phyloP scores from a whole-genome alignment of 2,888 invertebrate species.

The Lasioglossum leucozonium region DNA sequence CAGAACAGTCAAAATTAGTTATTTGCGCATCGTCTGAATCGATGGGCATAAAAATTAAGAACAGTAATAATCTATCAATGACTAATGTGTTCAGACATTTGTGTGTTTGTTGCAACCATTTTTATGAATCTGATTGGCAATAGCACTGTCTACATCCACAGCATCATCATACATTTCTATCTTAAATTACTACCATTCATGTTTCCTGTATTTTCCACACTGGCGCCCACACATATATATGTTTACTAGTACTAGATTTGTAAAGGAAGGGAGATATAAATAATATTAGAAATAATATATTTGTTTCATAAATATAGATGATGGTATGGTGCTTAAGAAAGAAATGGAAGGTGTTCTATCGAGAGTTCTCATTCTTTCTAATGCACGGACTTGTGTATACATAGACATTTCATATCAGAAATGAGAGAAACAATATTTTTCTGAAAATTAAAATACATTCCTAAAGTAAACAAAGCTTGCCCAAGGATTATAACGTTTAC shows the following conservation, averaged over 20 bases:
- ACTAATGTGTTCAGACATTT: constrained; percentile 68
- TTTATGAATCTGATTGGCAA: constrained; percentile 57
- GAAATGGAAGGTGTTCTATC: constrained; percentile 60
- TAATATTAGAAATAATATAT: constrained; percentile 79
- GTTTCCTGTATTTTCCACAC: constrained; percentile 55
- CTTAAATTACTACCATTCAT: constrained; percentile 46
- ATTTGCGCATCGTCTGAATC: constrained; percentile 70
- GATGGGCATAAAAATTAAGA: constrained; percentile 55
- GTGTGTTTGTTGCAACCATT: constrained; percentile 65
- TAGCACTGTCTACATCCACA: constrained; percentile 50
- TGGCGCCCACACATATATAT: constrained; percentile 61
- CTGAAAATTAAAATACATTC: constrained; percentile 79
- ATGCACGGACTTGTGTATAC: constrained; percentile 63
- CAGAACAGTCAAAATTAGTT: constrained; percentile 76
- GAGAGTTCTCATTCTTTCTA: constrained; percentile 64
- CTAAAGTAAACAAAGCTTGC: constrained; percentile 70
- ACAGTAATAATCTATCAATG: constrained; percentile 58
- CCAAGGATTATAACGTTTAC: constrained; percentile 48
- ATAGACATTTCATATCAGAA: constrained; percentile 57
- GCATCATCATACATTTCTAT: constrained; percentile 51
- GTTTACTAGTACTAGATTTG: constrained; percentile 65
- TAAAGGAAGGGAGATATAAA: constrained; percentile 68
- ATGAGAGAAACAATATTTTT: constrained; percentile 71
- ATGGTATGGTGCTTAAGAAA: constrained; percentile 68
- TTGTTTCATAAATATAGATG: constrained; percentile 72